Percentiles rank a stretch among this genome's conserved stretches.
Evolutionary conservation across 1,140 invertebrate genomes (phyloP).

Genomic region (Aphis craccivora): DNA sequence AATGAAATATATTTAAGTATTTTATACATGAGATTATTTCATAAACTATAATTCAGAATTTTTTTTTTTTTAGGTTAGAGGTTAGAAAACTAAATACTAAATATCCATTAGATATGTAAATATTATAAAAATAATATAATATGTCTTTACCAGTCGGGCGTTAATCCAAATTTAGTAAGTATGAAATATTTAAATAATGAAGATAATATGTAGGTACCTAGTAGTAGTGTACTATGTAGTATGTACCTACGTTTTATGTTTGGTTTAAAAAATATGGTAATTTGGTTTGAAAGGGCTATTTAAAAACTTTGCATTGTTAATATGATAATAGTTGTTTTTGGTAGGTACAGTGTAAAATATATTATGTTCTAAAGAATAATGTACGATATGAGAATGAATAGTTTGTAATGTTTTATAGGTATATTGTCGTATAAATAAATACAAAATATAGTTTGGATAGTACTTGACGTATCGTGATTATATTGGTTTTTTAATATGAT

Average conservation of each 20-base stretch:
- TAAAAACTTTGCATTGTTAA: conserved; percentile 18
- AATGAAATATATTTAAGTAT: too few species aligned
- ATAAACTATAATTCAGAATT: background rate
- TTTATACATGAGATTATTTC: background rate
- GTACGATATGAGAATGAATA: background rate
- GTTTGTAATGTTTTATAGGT: background rate
- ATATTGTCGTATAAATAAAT: background rate
- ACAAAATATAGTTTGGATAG: background rate
- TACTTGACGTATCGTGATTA: background rate
- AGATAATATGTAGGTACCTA: background rate
- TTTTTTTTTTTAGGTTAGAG: too few species aligned
- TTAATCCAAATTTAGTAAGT: background rate
- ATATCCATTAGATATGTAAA: background rate
- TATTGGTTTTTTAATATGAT: conserved; percentile 15
- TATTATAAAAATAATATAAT: background rate
- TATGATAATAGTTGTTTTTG: background rate
- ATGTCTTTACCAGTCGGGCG: background rate
- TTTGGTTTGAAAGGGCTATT: background rate
- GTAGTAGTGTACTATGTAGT: too few species aligned
- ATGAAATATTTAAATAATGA: background rate
- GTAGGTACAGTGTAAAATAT: background rate
- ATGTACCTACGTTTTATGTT: background rate
- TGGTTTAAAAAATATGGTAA: background rate
- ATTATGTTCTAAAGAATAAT: conserved; percentile 18
- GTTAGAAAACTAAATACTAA: background rate